Conservation (phyloP, 1,140 invertebrate species). For the Pachypsylla venusta region DNA sequence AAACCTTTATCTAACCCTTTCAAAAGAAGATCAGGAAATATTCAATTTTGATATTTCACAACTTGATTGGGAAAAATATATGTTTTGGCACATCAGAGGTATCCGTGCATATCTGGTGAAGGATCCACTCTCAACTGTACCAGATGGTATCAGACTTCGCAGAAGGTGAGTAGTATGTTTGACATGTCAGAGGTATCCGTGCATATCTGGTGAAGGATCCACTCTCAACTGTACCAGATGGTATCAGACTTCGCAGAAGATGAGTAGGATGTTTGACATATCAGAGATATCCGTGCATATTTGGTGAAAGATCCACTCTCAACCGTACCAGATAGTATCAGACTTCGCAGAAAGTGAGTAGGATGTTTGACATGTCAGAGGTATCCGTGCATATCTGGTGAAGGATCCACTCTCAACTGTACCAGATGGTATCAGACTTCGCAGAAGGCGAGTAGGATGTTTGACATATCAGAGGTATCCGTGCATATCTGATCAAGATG, state of each 20-base stretch:
- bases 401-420: conserved; percentile 46
- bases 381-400: conserved; percentile 48
- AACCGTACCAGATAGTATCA: conserved; percentile 22
- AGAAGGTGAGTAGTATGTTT: conserved; percentile 24
- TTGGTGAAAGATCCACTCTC: conserved; percentile 52
- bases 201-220: conserved; percentile 56
- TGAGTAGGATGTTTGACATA: conserved; percentile 38
- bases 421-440: neutral
- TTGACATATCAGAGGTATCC: conserved; percentile 44
- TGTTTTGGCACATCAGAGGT: conserved; percentile 46
- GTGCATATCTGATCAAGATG: conserved; percentile 52
- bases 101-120: conserved; percentile 51
- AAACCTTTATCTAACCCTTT: conserved; percentile 38
- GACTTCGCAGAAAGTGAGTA: conserved; percentile 30
- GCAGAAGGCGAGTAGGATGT: conserved; percentile 35
- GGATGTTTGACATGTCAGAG: conserved; percentile 45
- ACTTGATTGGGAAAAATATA: conserved; percentile 51
- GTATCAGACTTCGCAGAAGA: conserved; percentile 4
- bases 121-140: conserved; percentile 40
- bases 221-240: conserved; percentile 31
- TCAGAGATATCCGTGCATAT: conserved; percentile 46
- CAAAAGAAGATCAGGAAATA: conserved; percentile 39
- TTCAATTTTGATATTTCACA: conserved; percentile 51
- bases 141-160: neutral
- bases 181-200: conserved; percentile 47